phyloP scores from a whole-genome alignment of 2,888 invertebrate species.

The Chydorus sphaericus region DNA sequence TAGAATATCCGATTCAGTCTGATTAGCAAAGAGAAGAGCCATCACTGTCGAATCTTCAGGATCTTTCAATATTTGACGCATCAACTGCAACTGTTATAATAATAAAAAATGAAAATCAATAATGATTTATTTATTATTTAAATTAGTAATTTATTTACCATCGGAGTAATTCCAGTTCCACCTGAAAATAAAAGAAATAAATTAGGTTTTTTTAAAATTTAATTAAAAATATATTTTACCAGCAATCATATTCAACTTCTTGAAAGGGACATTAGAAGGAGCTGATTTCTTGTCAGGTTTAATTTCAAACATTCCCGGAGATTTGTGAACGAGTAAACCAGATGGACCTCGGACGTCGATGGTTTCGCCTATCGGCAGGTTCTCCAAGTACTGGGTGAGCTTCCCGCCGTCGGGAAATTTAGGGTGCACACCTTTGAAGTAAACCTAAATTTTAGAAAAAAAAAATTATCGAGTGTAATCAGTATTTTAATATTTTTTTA shows the following conservation, averaged over 20 bases:
- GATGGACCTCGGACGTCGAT: conserved; percentile 92
- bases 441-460: conserved; percentile 48
- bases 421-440: conserved; percentile 87
- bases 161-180: conserved; percentile 91
- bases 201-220: not conserved
- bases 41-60: conserved; percentile 62
- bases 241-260: conserved; percentile 85
- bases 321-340: conserved; percentile 65
- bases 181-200: conserved; percentile 31
- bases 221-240: conserved; percentile 34
- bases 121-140: not conserved
- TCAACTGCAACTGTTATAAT: conserved; percentile 61
- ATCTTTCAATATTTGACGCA: conserved; percentile 69
- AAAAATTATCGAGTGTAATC: too few species aligned
- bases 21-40: conserved; percentile 85
- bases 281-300: conserved; percentile 79
- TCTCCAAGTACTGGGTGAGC: conserved; percentile 86
- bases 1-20: conserved; percentile 88
- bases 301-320: conserved; percentile 65
- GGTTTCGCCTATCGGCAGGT: conserved; percentile 74
- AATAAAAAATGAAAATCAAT: not conserved
- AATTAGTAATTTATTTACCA: conserved; percentile 35
- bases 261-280: conserved; percentile 47
- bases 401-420: conserved; percentile 97
- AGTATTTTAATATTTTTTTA: too few species aligned